These are phyloP conservation scores for Amphiduros pacificus DNA, from an alignment of 2,888 invertebrate species.

Conservation along the genomic window DNA sequence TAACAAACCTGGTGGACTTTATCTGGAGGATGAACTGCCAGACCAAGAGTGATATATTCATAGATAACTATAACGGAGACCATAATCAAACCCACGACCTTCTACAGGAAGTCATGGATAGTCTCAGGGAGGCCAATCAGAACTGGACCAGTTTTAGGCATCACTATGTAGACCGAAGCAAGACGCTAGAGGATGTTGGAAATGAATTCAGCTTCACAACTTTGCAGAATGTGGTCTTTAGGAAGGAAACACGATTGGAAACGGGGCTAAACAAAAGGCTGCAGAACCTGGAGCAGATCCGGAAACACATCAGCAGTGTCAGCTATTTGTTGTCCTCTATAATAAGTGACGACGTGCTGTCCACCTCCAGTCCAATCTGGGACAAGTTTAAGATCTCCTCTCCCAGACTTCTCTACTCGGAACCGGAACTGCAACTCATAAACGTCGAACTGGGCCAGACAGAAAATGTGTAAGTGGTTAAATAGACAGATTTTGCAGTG, in stretches of 20 bases:
- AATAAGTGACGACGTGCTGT: neutral
- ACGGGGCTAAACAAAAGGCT: neutral
- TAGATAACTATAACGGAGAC: too few relatives aligned
- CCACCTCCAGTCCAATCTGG: conserved; percentile 5
- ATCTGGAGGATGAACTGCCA: too few relatives aligned
- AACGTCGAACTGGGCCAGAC: neutral
- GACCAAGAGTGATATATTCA: too few relatives aligned
- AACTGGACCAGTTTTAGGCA: too few relatives aligned
- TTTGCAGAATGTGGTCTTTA: neutral
- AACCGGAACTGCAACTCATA: neutral
- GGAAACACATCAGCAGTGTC: conserved; percentile 4
- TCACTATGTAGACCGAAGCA: too few relatives aligned
- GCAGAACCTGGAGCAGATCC: neutral
- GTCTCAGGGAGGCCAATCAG: too few relatives aligned
- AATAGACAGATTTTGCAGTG: neutral
- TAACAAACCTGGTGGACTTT: too few relatives aligned
- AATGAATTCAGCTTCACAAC: too few relatives aligned
- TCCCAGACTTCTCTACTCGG: neutral
- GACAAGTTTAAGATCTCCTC: neutral
- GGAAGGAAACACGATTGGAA: conserved; percentile 7
- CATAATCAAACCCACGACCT: too few relatives aligned
- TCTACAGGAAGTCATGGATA: too few relatives aligned
- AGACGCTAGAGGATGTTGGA: too few relatives aligned
- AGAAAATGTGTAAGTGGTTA: neutral
- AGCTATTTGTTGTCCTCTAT: neutral